Evolutionary conservation across 2,888 invertebrate genomes (phyloP).

Genomic region (Rhabditoides inermis): DNA sequence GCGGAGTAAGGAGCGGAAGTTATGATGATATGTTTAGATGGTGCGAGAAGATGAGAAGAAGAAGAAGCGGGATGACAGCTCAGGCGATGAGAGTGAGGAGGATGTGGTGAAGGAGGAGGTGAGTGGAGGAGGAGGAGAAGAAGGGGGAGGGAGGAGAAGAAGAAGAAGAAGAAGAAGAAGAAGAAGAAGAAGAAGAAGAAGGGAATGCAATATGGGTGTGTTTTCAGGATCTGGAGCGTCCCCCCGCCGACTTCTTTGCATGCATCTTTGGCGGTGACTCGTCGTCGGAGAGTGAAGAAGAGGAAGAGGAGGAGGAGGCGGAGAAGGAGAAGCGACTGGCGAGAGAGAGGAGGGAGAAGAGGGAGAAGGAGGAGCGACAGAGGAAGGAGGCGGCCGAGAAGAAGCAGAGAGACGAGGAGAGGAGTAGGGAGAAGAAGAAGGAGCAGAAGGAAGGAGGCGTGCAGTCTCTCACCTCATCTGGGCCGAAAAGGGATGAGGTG

Average conservation of each 20-base stretch:
- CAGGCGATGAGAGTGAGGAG: conserved; percentile 14
- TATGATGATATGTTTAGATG: no score
- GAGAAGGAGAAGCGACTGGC: neutral
- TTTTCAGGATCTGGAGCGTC: neutral
- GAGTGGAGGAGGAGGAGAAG: conserved; percentile 6
- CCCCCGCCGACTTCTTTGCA: conserved; percentile 3
- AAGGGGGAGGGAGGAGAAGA: conserved; percentile 7
- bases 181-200: conserved; percentile 5
- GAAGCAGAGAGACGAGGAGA: conserved; percentile 8
- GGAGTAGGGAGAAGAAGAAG: no score
- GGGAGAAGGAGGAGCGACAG: neutral
- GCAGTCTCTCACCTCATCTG: neutral
- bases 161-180: conserved; percentile 7
- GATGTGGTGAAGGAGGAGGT: conserved; percentile 6
- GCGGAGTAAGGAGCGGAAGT: no score
- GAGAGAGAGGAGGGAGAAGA: neutral
- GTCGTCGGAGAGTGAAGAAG: conserved; percentile 1
- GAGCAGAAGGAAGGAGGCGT: no score
- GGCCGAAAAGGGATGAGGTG: conserved; percentile 15
- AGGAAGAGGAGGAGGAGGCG: neutral
- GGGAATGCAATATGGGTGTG: neutral
- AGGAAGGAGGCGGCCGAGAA: conserved; percentile 14
- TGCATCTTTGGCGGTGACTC: conserved; percentile 2
- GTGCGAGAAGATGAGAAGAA: neutral
- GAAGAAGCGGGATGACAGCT: conserved; percentile 8